Percentiles rank a stretch among this genome's conserved stretches.
Conservation (phyloP, 1,140 invertebrate species). For the Sinonovacula constricta region DNA sequence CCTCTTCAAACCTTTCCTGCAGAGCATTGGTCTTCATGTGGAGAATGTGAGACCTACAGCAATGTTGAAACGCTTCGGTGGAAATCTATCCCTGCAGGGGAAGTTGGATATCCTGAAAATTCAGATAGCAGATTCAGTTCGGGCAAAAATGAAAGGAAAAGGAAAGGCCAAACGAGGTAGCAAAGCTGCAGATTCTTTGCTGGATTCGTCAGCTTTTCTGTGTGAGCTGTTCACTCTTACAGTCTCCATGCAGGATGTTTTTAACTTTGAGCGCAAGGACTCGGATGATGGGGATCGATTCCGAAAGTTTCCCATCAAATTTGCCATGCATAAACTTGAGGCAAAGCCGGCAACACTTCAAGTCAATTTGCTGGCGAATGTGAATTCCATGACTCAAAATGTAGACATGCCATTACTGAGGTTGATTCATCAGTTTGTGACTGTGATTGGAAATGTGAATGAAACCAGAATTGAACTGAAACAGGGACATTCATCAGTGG, state of each 20-base stretch:
- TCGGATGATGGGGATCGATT: constrained; percentile 83
- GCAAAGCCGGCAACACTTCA: constrained; percentile 77
- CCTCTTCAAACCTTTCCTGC: constrained; percentile 76
- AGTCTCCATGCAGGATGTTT: constrained; percentile 90
- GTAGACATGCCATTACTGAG: constrained; percentile 97
- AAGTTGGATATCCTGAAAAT: constrained; percentile 92
- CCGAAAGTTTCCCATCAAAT: constrained; percentile 62
- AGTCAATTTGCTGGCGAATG: constrained; percentile 74
- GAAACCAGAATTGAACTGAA: constrained; percentile 93
- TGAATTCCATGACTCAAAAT: constrained; percentile 79
- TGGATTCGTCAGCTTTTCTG: constrained; percentile 92
- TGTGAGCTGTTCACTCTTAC: constrained; percentile 94
- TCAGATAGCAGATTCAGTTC: constrained; percentile 90
- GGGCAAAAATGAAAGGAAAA: constrained; percentile 61
- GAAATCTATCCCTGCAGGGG: constrained; percentile 92
- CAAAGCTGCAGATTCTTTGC: constrained; percentile 53
- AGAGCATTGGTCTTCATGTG: constrained; percentile 76
- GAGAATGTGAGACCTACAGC: constrained; percentile 76
- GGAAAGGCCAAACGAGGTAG: constrained; percentile 58
- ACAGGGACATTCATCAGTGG: constrained; percentile 69
- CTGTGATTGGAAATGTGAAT: constrained; percentile 98
- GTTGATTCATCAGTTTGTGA: constrained; percentile 96
- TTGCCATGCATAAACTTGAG: constrained; percentile 77
- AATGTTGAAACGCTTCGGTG: constrained; percentile 88
- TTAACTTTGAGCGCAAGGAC: constrained; percentile 92